Percentiles rank a stretch among this genome's conserved stretches.
Evolutionary conservation across 2,113 vertebrate species (phyloP).

Genomic region (Strigops habroptila): DNA sequence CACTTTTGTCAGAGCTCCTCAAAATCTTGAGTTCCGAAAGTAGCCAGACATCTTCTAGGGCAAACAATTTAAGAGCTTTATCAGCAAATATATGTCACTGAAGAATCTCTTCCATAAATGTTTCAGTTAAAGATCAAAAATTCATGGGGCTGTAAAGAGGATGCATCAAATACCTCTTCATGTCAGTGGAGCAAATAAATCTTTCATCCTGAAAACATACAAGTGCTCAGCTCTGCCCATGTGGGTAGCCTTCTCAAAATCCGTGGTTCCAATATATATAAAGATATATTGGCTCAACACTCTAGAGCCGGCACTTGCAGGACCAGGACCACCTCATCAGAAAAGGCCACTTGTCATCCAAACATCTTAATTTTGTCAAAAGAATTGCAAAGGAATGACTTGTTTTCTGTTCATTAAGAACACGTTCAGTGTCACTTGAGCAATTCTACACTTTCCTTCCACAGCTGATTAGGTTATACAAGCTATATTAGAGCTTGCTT

Average conservation of each 20-base stretch:
- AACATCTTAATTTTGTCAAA: background rate
- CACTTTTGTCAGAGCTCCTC: background rate
- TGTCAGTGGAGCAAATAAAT: background rate
- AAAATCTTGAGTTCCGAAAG: background rate
- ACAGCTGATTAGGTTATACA: background rate
- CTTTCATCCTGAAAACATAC: background rate
- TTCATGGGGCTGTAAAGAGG: background rate
- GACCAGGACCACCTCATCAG: background rate
- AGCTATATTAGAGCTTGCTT: background rate
- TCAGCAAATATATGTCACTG: background rate
- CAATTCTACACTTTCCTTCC: background rate
- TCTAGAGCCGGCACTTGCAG: background rate
- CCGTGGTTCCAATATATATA: background rate
- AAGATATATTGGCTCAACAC: background rate
- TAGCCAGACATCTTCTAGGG: background rate
- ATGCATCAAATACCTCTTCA: background rate
- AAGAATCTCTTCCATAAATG: background rate
- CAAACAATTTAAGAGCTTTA: slow-evolving; percentile 3
- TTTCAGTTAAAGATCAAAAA: slow-evolving; percentile 39
- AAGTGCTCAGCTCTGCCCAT: background rate
- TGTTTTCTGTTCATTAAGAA: background rate
- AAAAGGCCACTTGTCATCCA: background rate
- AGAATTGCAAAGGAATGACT: background rate
- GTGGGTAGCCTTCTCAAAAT: background rate
- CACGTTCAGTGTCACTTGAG: background rate